Base-by-base conservation (phyloP, 2,113 vertebrate species). In the Xiphophorus couchianus region DNA sequence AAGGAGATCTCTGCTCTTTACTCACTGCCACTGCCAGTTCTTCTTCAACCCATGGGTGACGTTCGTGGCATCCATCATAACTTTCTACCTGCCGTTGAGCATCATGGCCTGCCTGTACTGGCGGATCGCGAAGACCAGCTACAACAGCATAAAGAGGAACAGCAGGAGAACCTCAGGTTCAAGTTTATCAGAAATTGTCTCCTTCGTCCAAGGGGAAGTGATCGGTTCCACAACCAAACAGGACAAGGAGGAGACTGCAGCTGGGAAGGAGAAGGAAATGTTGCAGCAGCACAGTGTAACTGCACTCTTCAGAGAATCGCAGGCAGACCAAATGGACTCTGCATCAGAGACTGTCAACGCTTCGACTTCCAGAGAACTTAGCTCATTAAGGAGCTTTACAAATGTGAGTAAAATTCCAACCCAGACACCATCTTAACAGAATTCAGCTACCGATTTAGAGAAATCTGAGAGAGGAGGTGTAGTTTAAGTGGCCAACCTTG, bases 91-190 rank as follows among this genome's bases (percentile, higher is more conserved):
- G 64, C 98, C 98, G 0, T 97, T 99, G 71, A 91, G 95, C 89
- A 99, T 97, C 81, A 99, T 99, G 98, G 96, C 94, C 66, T 80
- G 96, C 72, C 94, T 99, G 8, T 99, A 99, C 86, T 99, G 96
- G 96, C 96, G 96, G 81, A 98, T 99, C 86, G 99, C 97, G 64
- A 95, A 91, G 66, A 98, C 97, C 78, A 99, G 97, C 90, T 97
- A 96, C 88, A 97, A 98, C 86, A 95, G 97, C 3, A 89, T 99
- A 86, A 96, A 94, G 82, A 97, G 92, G 84, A 93, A 94, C 58
- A 96, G 94, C 87, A 96, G 95, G 69, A 97, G 95, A 84, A 83
- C 93, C 0, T 87, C 92, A 0, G 75, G 86, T 0, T 90, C 93
- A 73, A 96, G 94, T 76, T 83, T 95, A 84, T 96, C 96, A 28